Base-by-base conservation (phyloP, 37 sponge, comb jelly and placozoan species). In the Theonella swinhoei region DNA sequence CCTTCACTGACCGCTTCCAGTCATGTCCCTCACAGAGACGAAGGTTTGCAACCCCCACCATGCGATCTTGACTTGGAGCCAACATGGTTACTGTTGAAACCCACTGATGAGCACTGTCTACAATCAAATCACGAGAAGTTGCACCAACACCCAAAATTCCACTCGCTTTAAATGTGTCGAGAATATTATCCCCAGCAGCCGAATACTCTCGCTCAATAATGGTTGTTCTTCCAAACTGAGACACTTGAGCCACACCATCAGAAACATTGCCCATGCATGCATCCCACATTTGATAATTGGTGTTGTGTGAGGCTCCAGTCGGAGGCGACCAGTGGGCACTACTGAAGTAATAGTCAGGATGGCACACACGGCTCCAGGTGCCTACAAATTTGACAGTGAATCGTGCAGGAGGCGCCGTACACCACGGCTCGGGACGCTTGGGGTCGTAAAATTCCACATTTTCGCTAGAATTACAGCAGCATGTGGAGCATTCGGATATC, bases 261-360 rank as follows among this genome's bases (percentile, higher is more conserved):
- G 74, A 65, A 2, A 80, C 87, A 54, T 80, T 72, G 66, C 33
- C 39, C 80, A 87, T 79, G 62, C 87, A 87, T 7, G 73, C 73
- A 31, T 87, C 71, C 80, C 80, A 87, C 42, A 87, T 71, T 42
- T 87, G 80, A 38, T 87, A 87, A 34, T 68, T 41, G 43, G 80
- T 79, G 25, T 79, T 71, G 42, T 87, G 87, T 8, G 87, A 87
- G 25, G 62, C 76, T 0, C 87, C 87, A 26, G 87, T 87, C 65
- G 79, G 64, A 26, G 87, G 87, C n/a, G 87, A 87, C 87, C 87
- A 87, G 74, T 80, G 87, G 47, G 80, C 33, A 29, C 7, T 36
- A 34, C 22, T 24, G 66, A 37, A 39, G 42, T 42, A 62, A 63
- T 79, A 87, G 43, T 87, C 80, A 31, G 81, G 80, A 17, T 87